These are phyloP conservation scores for Iselma pallidipennis DNA, from an alignment of 2,888 invertebrate species.

Conservation along the genomic window DNA sequence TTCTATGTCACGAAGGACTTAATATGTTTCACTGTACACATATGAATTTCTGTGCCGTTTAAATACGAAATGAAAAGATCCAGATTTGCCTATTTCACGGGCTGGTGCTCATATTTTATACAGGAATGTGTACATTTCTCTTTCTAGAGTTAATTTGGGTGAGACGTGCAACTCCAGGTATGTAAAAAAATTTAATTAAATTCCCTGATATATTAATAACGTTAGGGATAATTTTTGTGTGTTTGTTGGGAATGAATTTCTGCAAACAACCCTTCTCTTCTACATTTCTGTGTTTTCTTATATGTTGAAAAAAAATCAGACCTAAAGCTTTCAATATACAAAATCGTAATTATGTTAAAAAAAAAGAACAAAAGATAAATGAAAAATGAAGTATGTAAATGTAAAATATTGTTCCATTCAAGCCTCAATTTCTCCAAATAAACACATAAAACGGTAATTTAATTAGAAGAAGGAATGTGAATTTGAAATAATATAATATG, in stretches of 20 bases:
- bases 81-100: neutral
- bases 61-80: neutral
- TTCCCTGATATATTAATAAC: neutral
- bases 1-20: too few species aligned
- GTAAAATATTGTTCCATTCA: too few species aligned
- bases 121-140: conserved; percentile 21
- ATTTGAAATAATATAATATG: neutral
- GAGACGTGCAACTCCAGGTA: conserved; percentile 10
- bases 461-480: neutral
- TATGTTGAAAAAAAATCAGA: too few species aligned
- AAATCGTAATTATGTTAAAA: too few species aligned
- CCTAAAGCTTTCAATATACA: too few species aligned
- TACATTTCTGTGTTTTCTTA: too few species aligned
- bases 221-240: neutral
- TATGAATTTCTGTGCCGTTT: too few species aligned
- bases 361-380: too few species aligned
- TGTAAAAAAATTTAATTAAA: conserved; percentile 7
- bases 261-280: neutral
- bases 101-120: conserved; percentile 17
- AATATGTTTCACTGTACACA: too few species aligned
- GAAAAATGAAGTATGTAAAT: too few species aligned
- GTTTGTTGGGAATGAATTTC: neutral
- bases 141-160: conserved; percentile 15
- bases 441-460: neutral
- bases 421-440: neutral